Percentiles rank a stretch among this genome's conserved stretches.
These are phyloP conservation scores for Nylanderia fulva DNA, from an alignment of 1,140 invertebrate genomes.

Conservation along the genomic window DNA sequence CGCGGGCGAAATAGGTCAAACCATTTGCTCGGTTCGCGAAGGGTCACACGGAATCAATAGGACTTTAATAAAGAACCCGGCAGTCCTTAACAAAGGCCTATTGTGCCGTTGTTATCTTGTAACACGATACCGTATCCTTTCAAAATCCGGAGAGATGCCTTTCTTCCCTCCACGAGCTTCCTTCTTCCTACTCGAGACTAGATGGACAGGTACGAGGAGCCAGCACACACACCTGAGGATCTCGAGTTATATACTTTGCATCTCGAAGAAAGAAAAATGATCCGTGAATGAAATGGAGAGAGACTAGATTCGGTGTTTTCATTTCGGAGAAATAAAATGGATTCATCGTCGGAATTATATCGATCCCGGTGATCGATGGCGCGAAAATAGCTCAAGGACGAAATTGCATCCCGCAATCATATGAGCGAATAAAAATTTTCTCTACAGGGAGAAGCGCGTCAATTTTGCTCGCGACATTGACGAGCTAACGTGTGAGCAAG, in stretches of 20 bases:
- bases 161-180: constrained; percentile 56
- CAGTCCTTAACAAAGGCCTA: constrained; percentile 76
- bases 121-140: constrained; percentile 80
- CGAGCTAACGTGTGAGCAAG: constrained; percentile 9
- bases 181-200: not conserved
- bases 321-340: not conserved
- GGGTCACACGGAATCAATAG: constrained; percentile 75
- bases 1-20: constrained; percentile 74
- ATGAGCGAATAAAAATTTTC: constrained; percentile 55
- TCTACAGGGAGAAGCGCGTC: constrained; percentile 32
- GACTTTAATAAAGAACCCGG: constrained; percentile 75
- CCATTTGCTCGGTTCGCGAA: constrained; percentile 49
- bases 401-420: constrained; percentile 53
- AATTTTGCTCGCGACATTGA: constrained; percentile 49
- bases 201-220: constrained; percentile 42
- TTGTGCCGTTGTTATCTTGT: constrained; percentile 82
- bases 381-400: constrained; percentile 55
- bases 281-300: not conserved
- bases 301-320: not conserved
- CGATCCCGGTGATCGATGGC: constrained; percentile 35
- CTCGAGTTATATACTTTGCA: constrained; percentile 36
- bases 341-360: constrained; percentile 6
- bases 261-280: constrained; percentile 1
- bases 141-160: constrained; percentile 72
- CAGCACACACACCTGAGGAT: constrained; percentile 48